Conservation (phyloP, 2,113 vertebrate genomes). For the Vireo altiloquus region DNA sequence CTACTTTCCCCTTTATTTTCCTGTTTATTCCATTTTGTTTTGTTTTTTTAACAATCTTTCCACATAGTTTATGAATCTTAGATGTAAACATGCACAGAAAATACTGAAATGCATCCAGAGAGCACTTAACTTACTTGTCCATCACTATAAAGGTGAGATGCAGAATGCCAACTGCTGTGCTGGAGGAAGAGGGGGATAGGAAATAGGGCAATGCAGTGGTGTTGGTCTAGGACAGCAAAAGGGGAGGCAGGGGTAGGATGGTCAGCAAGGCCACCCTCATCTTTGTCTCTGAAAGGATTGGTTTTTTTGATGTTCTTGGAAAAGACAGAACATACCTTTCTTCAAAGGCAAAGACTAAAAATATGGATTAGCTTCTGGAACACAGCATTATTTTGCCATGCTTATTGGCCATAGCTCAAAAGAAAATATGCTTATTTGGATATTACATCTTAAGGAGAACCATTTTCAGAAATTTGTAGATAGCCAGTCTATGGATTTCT, state of each 20-base stretch:
- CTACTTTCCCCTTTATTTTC: not conserved
- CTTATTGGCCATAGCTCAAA: not conserved
- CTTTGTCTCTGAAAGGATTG: not conserved
- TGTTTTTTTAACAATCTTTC: not conserved
- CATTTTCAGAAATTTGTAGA: not conserved
- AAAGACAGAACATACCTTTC: not conserved
- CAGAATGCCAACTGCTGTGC: not conserved
- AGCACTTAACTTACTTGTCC: not conserved
- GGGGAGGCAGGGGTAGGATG: not conserved
- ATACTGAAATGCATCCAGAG: not conserved
- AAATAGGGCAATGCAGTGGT: too few relatives aligned
- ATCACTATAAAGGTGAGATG: accelerated
- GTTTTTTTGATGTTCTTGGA: not conserved
- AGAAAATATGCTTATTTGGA: not conserved
- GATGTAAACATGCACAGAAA: not conserved
- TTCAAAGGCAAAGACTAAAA: not conserved
- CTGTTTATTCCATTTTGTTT: not conserved
- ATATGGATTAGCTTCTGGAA: not conserved
- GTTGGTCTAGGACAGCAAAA: not conserved
- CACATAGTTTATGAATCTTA: not conserved
- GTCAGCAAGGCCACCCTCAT: not conserved
- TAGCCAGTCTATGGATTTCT: not conserved
- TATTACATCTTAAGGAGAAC: not conserved
- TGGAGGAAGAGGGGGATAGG: not conserved
- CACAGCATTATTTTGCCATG: not conserved